These are phyloP conservation scores for Pedetes capensis DNA, from an alignment of 2,113 vertebrate genomes.

Conservation along the genomic window DNA sequence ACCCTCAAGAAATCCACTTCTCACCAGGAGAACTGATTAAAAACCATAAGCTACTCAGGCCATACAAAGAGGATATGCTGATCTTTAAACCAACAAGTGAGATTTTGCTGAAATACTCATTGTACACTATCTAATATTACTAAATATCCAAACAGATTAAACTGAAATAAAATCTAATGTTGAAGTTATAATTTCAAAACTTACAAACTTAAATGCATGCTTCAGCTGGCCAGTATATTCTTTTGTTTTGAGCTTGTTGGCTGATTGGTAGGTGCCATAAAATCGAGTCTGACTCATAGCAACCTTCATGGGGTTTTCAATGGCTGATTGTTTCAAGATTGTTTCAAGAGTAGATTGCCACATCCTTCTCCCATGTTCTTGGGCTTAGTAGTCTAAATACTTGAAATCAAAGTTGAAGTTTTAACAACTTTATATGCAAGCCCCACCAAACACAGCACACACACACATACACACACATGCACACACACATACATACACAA, in stretches of 20 bases:
- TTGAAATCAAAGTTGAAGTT: not conserved
- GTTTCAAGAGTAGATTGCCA: too few relatives aligned
- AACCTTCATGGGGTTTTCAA: too few relatives aligned
- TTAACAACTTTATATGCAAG: not conserved
- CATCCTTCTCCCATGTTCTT: too few relatives aligned
- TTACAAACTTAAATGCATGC: not conserved
- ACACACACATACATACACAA: not conserved
- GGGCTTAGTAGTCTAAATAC: slow-evolving; percentile 25
- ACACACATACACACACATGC: not conserved
- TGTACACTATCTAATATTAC: not conserved
- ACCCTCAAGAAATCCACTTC: not conserved
- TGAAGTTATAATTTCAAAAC: slow-evolving; percentile 30
- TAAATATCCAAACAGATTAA: slow-evolving; percentile 26
- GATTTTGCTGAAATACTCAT: not conserved
- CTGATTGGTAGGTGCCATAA: too few relatives aligned
- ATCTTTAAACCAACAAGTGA: not conserved
- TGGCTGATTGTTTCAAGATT: too few relatives aligned
- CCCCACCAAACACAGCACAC: not conserved
- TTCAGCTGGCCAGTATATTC: slow-evolving; percentile 6
- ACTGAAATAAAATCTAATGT: slow-evolving; percentile 13
- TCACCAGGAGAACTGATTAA: not conserved
- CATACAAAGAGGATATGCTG: not conserved
- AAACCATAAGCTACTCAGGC: not conserved
- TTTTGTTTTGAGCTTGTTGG: too few relatives aligned
- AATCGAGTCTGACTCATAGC: too few relatives aligned